These are phyloP conservation scores for Trichogramma evanescens DNA, from an alignment of 2,888 invertebrate species.

Conservation along the genomic window DNA sequence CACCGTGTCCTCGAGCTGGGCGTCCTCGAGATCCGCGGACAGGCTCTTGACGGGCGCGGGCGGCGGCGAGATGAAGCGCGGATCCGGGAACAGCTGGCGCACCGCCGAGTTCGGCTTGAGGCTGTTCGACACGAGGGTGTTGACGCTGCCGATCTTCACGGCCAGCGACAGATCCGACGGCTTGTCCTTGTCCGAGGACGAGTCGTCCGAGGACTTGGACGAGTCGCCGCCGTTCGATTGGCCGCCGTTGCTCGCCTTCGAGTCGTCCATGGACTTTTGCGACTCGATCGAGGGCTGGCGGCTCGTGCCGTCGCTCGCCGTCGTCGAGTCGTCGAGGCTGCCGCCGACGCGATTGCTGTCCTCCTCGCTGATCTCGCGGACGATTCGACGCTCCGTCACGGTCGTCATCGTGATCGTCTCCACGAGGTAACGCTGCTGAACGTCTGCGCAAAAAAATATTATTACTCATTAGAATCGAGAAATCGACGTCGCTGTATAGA, in stretches of 20 bases:
- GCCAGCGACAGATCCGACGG: conserved; percentile 51
- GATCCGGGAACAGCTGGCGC: conserved; percentile 72
- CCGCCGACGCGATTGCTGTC: conserved; percentile 26
- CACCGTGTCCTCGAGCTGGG: conserved; percentile 34
- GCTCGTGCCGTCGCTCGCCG: background rate
- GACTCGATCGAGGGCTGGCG: conserved; percentile 16
- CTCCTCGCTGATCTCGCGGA: conserved; percentile 50
- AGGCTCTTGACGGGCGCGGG: conserved; percentile 46
- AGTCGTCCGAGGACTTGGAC: background rate
- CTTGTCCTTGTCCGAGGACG: conserved; percentile 9
- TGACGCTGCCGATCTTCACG: conserved; percentile 54
- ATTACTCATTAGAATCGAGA: too few relatives aligned
- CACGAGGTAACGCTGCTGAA: conserved; percentile 54
- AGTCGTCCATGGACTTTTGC: conserved; percentile 15
- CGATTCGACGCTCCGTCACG: conserved; percentile 58
- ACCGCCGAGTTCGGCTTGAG: conserved; percentile 73
- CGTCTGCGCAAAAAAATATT: conserved; percentile 25
- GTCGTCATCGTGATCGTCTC: conserved; percentile 65
- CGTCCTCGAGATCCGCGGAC: conserved; percentile 34
- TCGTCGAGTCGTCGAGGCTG: conserved; percentile 26
- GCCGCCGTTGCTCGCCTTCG: conserved; percentile 9
- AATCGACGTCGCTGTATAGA: too few relatives aligned
- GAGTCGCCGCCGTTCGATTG: background rate
- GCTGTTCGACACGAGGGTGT: conserved; percentile 53
- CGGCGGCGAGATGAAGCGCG: conserved; percentile 56